A percentile compares a stretch with the other conserved stretches of the same genome.
Conservation (phyloP, 1,140 invertebrate species). For the Sarcophaga peregrina region DNA sequence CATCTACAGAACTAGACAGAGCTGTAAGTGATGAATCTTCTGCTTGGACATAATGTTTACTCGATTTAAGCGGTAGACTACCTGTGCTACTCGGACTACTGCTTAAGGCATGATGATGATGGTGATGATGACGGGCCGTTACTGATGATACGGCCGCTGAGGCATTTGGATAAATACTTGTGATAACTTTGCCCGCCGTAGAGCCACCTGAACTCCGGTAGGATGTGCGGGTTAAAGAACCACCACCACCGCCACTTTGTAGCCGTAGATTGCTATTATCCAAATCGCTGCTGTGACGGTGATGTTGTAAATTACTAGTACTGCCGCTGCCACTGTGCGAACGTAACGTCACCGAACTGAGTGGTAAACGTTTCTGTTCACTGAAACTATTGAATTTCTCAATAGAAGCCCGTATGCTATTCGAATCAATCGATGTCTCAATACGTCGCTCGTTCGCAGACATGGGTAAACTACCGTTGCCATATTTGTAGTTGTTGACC, state of each 20-base stretch:
- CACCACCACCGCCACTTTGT: constrained; percentile 55
- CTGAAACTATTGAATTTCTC: constrained; percentile 63
- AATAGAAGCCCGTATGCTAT: constrained; percentile 63
- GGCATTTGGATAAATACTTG: constrained; percentile 34
- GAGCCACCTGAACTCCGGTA: constrained; percentile 47
- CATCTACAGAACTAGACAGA: constrained; percentile 34
- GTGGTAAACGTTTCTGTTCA: constrained; percentile 51
- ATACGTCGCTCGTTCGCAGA: constrained; percentile 14
- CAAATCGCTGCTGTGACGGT: constrained; percentile 56
- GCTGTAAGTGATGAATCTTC: constrained; percentile 29
- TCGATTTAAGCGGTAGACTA: constrained; percentile 43
- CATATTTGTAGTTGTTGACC: constrained; percentile 56
- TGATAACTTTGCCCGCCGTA: constrained; percentile 36
- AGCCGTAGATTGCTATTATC: constrained; percentile 47
- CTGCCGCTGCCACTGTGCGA: constrained; percentile 49
- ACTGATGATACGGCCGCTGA: constrained; percentile 46
- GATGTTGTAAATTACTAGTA: constrained; percentile 59
- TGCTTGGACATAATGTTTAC: constrained; percentile 26
- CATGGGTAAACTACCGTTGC: constrained; percentile 51
- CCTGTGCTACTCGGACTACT: constrained; percentile 41
- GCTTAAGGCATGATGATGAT: constrained; percentile 24
- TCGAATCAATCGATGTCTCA: constrained; percentile 56
- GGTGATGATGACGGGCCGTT: not conserved
- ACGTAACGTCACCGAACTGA: constrained; percentile 43
- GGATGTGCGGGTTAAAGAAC: constrained; percentile 56